phyloP scores from a whole-genome alignment of 2,888 invertebrate genomes.

The Cephonodes hylas region DNA sequence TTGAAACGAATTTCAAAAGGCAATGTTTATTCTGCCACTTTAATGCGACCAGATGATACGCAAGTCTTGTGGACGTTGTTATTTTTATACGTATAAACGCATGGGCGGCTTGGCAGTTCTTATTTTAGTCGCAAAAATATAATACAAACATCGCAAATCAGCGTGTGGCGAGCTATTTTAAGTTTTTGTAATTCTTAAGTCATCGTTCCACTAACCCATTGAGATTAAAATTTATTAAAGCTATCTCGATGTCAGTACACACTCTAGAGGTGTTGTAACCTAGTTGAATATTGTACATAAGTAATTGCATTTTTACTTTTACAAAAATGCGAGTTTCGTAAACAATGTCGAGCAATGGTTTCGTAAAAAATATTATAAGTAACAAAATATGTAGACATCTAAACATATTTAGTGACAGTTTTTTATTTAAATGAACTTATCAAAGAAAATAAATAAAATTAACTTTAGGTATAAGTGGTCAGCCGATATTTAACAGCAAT shows the following conservation, averaged over 20 bases:
- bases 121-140: conserved; percentile 1
- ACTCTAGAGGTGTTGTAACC: background rate
- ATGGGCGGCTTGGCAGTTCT: background rate
- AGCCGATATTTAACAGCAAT: background rate
- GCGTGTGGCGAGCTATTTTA: conserved; percentile 5
- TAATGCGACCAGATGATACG: conserved; percentile 7
- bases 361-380: background rate
- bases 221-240: background rate
- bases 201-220: conserved; percentile 5
- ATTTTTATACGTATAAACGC: conserved; percentile 7
- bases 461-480: background rate
- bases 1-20: conserved; percentile 1
- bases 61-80: background rate
- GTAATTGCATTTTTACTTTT: background rate
- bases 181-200: background rate
- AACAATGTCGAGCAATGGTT: background rate
- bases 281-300: background rate
- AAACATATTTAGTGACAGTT: background rate
- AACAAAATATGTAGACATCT: too few species aligned
- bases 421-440: background rate
- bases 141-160: background rate
- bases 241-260: background rate
- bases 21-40: background rate
- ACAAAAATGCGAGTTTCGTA: background rate
- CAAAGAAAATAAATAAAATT: background rate